phyloP scores from a whole-genome alignment of 2,797 vertebrate species.

The Spinibarbus caldwelli region DNA sequence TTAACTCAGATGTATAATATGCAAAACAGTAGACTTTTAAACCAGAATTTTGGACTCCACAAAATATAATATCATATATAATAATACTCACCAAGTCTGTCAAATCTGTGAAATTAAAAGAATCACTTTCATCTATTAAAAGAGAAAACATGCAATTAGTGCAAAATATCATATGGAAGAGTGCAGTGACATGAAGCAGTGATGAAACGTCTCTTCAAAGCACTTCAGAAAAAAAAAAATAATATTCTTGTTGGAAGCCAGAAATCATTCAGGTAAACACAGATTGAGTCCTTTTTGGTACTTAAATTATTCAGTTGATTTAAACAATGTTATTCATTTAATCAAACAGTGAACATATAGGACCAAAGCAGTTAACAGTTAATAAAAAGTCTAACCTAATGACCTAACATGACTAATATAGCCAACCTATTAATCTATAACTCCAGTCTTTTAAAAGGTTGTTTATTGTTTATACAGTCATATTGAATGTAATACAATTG shows the following conservation, averaged over 20 bases:
- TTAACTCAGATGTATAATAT: background rate
- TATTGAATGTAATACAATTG: background rate
- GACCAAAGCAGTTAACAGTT: background rate
- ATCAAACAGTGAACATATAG: background rate
- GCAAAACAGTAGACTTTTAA: background rate
- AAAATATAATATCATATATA: background rate
- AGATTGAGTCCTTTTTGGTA: background rate
- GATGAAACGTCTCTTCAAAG: background rate
- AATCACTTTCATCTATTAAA: background rate
- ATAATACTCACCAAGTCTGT: background rate
- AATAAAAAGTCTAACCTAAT: background rate
- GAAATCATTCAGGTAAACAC: slow-evolving; percentile 1
- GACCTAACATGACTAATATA: background rate
- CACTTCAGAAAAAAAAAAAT: background rate
- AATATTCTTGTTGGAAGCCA: background rate
- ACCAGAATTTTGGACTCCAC: background rate
- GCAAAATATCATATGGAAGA: background rate
- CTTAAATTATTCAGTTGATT: background rate
- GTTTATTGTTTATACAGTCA: background rate
- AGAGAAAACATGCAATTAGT: background rate
- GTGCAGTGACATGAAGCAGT: background rate
- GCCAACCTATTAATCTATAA: background rate
- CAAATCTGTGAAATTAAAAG: background rate
- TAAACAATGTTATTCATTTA: background rate
- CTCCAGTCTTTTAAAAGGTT: background rate